Evolutionary conservation across 1,140 invertebrate genomes (phyloP), one percentile per base, ranked within the genome.

Genomic region (Limonius californicus): DNA sequence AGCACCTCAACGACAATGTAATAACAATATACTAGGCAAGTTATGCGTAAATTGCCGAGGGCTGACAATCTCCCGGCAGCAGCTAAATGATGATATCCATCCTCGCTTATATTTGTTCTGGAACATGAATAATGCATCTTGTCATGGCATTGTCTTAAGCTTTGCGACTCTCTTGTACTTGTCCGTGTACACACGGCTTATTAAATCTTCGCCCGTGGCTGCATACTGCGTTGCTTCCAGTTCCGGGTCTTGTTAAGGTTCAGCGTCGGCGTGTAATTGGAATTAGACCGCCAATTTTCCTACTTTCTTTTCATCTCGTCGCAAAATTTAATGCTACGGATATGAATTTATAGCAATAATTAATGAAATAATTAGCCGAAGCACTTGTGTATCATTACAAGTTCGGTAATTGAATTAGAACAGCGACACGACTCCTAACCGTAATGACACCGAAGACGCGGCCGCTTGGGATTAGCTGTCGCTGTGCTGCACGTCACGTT

Each of bases 81-180:
- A 39, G n/a, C 35, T 39, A 39, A 39, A 39, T 39, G 35, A 39
- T 39, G 35, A 39, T 39, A 39, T 39, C 35, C 35, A 39, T 39
- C 35, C 35, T 14, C 35, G 35, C 35, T 39, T 39, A 39, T 39
- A 39, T 39, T 39, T 39, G 35, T 39, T 39, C 35, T 39, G 35
- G n/a, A 39, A 39, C 35, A 39, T 39, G 35, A 39, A 39, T 39
- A 39, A 39, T 39, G 35, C 35, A 39, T 39, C 35, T 39, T 39
- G 35, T 39, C 35, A 39, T n/a, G 35, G 35, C 35, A 39, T 39
- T 39, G 35, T 39, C 35, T 39, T 39, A 39, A 39, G 35, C 35
- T n/a, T 39, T 39, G 35, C 35, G 35, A 39, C 35, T 39, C 35
- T 39, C 35, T 39, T 39, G 35, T 39, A 39, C 35, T 39, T 39